Evolutionary conservation across 2,113 vertebrate genomes (phyloP).

Genomic region (Leucosticte australis): DNA sequence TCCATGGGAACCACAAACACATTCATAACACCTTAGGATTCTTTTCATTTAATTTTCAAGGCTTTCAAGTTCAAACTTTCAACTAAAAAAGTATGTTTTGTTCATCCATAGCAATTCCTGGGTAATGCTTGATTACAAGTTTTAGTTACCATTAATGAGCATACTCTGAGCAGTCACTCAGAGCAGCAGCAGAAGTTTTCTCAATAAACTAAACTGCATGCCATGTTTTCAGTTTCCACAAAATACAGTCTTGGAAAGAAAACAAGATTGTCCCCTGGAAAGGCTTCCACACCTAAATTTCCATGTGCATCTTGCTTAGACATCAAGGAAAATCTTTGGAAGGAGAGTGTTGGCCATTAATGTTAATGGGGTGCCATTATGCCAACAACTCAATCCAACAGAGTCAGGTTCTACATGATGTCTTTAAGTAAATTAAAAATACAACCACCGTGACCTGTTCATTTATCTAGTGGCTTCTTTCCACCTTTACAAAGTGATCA

Average conservation of each 20-base stretch:
- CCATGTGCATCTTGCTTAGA: not conserved
- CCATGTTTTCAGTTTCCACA: not conserved
- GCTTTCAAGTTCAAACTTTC: not conserved
- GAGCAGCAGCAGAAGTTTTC: not conserved
- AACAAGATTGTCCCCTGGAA: not conserved
- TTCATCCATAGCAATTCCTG: slow-evolving; percentile 2
- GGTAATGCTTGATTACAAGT: slow-evolving; percentile 2
- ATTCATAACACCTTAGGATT: not conserved
- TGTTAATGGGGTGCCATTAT: not conserved
- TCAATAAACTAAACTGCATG: slow-evolving; percentile 3
- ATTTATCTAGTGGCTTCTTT: not conserved
- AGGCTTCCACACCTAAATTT: not conserved
- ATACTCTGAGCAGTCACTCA: not conserved
- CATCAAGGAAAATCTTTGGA: not conserved
- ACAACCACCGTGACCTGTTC: not conserved
- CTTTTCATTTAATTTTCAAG: not conserved
- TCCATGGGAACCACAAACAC: not conserved
- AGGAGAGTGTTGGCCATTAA: not conserved
- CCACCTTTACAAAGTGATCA: not conserved
- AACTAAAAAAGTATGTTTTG: not conserved
- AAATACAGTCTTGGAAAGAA: not conserved
- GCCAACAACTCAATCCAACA: not conserved
- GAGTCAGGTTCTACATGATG: not conserved
- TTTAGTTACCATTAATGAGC: not conserved
- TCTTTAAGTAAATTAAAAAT: not conserved